Conservation (phyloP, 2,113 vertebrate genomes). For the Pteropus alecto region DNA sequence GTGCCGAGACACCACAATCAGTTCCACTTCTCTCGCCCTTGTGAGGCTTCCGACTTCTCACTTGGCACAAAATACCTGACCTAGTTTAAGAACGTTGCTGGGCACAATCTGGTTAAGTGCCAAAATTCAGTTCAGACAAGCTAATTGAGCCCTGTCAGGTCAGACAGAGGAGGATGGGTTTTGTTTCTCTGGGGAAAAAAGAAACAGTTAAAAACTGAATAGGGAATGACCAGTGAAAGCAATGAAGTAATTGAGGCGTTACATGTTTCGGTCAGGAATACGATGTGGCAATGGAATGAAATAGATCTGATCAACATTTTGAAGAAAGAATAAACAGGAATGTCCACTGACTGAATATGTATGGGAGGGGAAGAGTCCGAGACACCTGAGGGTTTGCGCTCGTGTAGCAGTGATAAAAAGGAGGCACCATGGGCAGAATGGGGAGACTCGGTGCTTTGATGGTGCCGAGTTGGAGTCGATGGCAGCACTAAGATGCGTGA, state of each 20-base stretch:
- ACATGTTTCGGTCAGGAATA: not conserved
- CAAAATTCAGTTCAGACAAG: not conserved
- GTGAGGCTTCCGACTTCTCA: not conserved
- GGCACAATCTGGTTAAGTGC: not conserved
- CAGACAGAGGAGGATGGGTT: not conserved
- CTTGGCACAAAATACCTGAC: not conserved
- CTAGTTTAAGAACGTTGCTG: constrained; percentile 18
- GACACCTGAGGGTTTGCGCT: not conserved
- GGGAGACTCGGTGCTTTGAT: not conserved
- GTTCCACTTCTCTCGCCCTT: not conserved
- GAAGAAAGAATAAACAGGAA: not conserved
- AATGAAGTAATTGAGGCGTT: not conserved
- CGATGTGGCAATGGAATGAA: not conserved
- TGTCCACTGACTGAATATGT: not conserved
- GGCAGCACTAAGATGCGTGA: not conserved
- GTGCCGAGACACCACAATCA: not conserved
- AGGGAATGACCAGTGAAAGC: not conserved
- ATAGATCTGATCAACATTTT: not conserved
- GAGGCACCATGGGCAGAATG: no score
- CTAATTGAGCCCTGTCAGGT: not conserved
- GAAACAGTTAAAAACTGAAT: not conserved
- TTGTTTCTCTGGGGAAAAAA: not conserved
- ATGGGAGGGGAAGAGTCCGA: not conserved
- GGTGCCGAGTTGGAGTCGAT: not conserved
- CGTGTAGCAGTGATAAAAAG: not conserved